Evolutionary conservation across 2,888 invertebrate genomes (phyloP), one percentile per base, ranked within the genome.

Genomic region (Cheilosia pagana): DNA sequence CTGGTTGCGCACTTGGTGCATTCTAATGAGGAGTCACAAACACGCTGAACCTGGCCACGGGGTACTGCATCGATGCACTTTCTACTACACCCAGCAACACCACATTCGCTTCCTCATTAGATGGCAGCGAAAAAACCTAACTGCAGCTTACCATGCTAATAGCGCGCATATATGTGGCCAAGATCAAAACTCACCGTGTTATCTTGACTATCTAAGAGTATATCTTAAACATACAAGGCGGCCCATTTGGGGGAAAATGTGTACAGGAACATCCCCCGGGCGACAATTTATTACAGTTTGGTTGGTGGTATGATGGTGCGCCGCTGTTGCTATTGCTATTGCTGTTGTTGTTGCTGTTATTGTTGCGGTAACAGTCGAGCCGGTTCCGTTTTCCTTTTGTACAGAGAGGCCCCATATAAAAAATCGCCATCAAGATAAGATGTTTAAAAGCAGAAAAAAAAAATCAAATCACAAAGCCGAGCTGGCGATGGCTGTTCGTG

Each of bases 261-360:
- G 75, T 85, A 79, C 75, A 76, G 85, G 71, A 76, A 67, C 79
- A 81, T 71, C 79, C 85, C 85, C 50, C 79, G 23, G 85, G 85
- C 85, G 85, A 85, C 85, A 85, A 85, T 79, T 85, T 85, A 79
- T 85, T 79, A 85, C 85, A 79, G 79, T 85, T 85, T 85, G 79
- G 79, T 85, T 59, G 79, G 50, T 67, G n/a, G n/a, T n/a, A n/a
- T n/a, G 75, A 57, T 76, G 79, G 25, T 45, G 63, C 14, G 35
- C 10, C 12, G 35, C 10, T 35, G 35, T 10, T 12, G 35, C 35
- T n/a, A n/a, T n/a, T n/a, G 10, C 10, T 3, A 8, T 3, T 43
- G 45, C 16, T 31, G 72, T 14, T 50, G 23, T 16, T 28, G 41
- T 19, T 62, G 39, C n/a, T 76, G 67, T 28, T 74, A 52, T 23